Evolutionary conservation across 2,888 invertebrate species (phyloP).

Genomic region (Thalpophila matura): DNA sequence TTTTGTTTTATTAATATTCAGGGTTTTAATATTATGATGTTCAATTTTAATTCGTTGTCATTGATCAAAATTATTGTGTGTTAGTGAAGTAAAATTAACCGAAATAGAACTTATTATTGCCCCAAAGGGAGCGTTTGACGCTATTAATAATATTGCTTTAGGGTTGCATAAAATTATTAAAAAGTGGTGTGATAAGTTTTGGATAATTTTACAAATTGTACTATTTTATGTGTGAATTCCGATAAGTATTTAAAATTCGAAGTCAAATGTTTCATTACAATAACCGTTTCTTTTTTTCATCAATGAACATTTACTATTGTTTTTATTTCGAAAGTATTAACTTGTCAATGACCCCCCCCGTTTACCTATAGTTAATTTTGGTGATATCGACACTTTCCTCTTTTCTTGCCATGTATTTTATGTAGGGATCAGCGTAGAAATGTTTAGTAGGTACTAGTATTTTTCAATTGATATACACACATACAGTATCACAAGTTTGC

Average conservation of each 20-base stretch:
- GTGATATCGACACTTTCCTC: constrained; percentile 86
- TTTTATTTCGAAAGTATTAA: constrained; percentile 67
- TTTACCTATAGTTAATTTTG: constrained; percentile 78
- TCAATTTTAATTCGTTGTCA: constrained; percentile 90
- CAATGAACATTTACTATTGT: constrained; percentile 73
- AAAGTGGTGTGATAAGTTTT: constrained; percentile 91
- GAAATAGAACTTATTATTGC: constrained; percentile 88
- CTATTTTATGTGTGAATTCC: constrained; percentile 90
- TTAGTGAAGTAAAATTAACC: constrained; percentile 89
- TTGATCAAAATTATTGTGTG: constrained; percentile 90
- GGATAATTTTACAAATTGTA: constrained; percentile 91
- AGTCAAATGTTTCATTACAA: constrained; percentile 78
- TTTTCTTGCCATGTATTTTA: constrained; percentile 89
- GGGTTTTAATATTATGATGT: constrained; percentile 89
- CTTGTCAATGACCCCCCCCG: constrained; percentile 71
- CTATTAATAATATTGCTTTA: constrained; percentile 89
- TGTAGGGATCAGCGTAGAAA: constrained; percentile 87
- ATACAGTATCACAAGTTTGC: constrained; percentile 87
- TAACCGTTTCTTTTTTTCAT: constrained; percentile 61
- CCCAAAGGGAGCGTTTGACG: constrained; percentile 91
- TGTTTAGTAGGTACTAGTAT: constrained; percentile 86
- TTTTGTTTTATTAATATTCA: constrained; percentile 89
- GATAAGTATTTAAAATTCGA: constrained; percentile 83
- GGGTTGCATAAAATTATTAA: constrained; percentile 89
- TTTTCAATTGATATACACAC: constrained; percentile 88